Conservation (phyloP, 2,888 invertebrate species). For the Sthenelais limicola region DNA sequence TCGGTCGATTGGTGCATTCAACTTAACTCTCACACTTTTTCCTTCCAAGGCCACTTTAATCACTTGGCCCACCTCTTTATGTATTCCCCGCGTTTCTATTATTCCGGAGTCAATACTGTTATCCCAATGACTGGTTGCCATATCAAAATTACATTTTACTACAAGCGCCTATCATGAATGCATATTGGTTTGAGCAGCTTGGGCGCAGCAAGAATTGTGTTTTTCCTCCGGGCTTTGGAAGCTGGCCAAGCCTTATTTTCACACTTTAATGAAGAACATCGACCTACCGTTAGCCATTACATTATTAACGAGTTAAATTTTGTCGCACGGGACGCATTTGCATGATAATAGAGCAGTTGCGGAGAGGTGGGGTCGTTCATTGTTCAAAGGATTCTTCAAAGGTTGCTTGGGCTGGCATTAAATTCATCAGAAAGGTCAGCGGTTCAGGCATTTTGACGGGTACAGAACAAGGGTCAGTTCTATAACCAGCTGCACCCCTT, state of each 20-base stretch:
- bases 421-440: constrained; percentile 9
- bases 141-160: constrained; percentile 13
- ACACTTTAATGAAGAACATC: constrained; percentile 28
- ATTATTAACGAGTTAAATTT: constrained; percentile 35
- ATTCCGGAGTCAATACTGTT: not conserved
- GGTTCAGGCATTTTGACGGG: constrained; percentile 32
- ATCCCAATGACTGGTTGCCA: not conserved
- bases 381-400: constrained; percentile 22
- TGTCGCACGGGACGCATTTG: constrained; percentile 11
- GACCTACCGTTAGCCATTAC: constrained; percentile 2
- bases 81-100: not conserved
- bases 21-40: not conserved
- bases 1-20: constrained; percentile 9
- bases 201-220: not conserved
- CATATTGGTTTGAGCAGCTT: not conserved
- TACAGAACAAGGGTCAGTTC: constrained; percentile 8
- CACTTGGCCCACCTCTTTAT: not conserved
- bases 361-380: too few relatives aligned
- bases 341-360: constrained; percentile 35
- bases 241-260: constrained; percentile 29
- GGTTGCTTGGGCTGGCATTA: not conserved
- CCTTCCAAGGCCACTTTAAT: not conserved
- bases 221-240: not conserved
- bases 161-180: not conserved
- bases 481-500: not conserved